Evolutionary conservation across 2,888 invertebrate species (phyloP).

Genomic region (Aleiodes leptofemur): DNA sequence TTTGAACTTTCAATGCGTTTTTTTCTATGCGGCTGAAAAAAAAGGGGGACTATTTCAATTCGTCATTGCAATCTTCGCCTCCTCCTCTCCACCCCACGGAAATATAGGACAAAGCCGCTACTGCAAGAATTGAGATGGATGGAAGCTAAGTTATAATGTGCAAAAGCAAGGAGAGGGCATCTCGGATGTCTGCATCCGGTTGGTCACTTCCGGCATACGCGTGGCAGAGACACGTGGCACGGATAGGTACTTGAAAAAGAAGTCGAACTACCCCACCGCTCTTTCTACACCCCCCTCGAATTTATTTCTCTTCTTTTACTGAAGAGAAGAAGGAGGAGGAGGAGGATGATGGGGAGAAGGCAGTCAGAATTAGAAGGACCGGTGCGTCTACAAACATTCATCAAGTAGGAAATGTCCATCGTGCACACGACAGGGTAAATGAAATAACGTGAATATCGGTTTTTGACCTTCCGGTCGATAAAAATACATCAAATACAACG

Average conservation of each 20-base stretch:
- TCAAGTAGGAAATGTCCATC: constrained; percentile 39
- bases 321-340: neutral
- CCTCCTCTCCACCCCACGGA: constrained; percentile 6
- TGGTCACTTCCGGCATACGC: constrained; percentile 75
- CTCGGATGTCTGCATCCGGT: constrained; percentile 74
- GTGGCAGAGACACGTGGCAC: constrained; percentile 70
- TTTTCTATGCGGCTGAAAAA: too few relatives aligned
- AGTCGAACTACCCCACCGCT: constrained; percentile 42
- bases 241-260: constrained; percentile 49
- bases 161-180: constrained; percentile 59
- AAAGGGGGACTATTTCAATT: too few relatives aligned
- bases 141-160: constrained; percentile 48
- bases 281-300: constrained; percentile 52
- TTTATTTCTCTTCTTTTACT: constrained; percentile 43
- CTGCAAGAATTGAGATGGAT: constrained; percentile 15
- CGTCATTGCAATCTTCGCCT: constrained; percentile 19
- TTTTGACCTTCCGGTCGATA: constrained; percentile 24
- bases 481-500: neutral
- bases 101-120: constrained; percentile 54
- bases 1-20: too few relatives aligned
- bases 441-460: constrained; percentile 10
- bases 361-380: constrained; percentile 16
- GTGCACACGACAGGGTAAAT: constrained; percentile 32
- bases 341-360: neutral
- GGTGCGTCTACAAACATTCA: constrained; percentile 18